These are phyloP conservation scores for Leptoclinus maculatus DNA, from an alignment of 2,797 vertebrate species.

Conservation along the genomic window DNA sequence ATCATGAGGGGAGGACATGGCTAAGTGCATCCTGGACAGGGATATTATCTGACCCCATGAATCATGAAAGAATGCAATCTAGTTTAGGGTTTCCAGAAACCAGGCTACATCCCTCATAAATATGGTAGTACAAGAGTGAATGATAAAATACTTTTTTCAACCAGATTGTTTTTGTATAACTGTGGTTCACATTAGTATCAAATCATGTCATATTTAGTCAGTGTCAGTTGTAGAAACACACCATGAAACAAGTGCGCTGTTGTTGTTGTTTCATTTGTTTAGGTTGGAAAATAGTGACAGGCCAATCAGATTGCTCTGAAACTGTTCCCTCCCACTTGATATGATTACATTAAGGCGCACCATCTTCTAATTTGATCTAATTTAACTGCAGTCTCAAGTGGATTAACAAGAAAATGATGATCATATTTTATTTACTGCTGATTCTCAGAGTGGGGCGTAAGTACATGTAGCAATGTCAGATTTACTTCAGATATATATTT, in stretches of 20 bases:
- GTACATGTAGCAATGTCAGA: not conserved
- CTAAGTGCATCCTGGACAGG: too few species aligned
- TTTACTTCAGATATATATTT: too few species aligned
- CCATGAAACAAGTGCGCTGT: not conserved
- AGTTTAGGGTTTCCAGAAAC: not conserved
- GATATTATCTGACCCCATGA: too few species aligned
- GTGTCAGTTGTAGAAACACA: constrained; percentile 20
- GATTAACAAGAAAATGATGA: constrained; percentile 14
- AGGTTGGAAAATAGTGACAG: not conserved
- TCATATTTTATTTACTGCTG: constrained; percentile 1
- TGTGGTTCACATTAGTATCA: not conserved
- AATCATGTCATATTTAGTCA: not conserved
- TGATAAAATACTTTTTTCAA: accelerated
- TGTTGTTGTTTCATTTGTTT: not conserved
- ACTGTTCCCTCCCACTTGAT: constrained; percentile 44
- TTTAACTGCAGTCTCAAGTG: not conserved
- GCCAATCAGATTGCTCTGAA: constrained; percentile 36
- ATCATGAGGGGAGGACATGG: too few species aligned
- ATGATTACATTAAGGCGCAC: constrained; percentile 5
- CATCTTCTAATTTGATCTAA: not conserved
- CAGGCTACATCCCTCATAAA: not conserved
- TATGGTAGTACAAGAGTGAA: not conserved
- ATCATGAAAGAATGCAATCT: not conserved
- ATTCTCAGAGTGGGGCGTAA: too few species aligned
- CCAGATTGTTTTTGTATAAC: not conserved